These are phyloP conservation scores for Epicampocera succincta DNA, from an alignment of 2,888 invertebrate species.

Conservation along the genomic window DNA sequence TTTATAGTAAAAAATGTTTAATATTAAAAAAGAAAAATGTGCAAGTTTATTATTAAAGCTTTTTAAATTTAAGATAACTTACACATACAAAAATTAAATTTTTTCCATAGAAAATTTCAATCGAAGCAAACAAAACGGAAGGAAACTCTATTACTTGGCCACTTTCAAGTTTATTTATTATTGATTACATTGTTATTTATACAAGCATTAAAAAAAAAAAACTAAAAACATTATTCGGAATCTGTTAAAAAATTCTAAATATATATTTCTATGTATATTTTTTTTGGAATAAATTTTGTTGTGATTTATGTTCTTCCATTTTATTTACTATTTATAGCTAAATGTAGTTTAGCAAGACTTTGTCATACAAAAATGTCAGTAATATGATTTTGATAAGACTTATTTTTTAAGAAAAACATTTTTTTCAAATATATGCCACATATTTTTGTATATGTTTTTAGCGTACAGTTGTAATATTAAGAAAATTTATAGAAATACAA, in stretches of 20 bases:
- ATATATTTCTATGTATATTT: constrained; percentile 32
- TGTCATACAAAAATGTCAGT: constrained; percentile 46
- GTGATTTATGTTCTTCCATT: constrained; percentile 69
- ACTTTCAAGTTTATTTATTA: constrained; percentile 26
- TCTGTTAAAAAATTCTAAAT: constrained; percentile 39
- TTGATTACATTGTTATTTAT: constrained; percentile 8
- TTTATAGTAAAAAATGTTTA: constrained; percentile 38
- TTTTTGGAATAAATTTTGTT: constrained; percentile 56
- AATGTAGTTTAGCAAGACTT: constrained; percentile 43
- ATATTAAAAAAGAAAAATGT: background rate
- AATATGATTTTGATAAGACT: constrained; percentile 22
- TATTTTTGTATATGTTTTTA: constrained; percentile 1
- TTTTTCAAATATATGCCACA: too few relatives aligned
- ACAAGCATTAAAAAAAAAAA: background rate
- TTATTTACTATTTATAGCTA: constrained; percentile 37
- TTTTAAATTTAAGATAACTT: constrained; percentile 21
- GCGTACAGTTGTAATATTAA: constrained; percentile 18
- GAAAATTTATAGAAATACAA: constrained; percentile 7
- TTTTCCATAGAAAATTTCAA: constrained; percentile 1
- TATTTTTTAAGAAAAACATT: background rate
- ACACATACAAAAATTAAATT: background rate
- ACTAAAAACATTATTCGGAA: background rate
- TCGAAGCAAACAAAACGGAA: background rate
- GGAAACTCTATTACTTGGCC: constrained; percentile 9
- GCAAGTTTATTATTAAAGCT: constrained; percentile 23